These are phyloP conservation scores for Oligia strigilis DNA, from an alignment of 2,888 invertebrate species.

Conservation along the genomic window DNA sequence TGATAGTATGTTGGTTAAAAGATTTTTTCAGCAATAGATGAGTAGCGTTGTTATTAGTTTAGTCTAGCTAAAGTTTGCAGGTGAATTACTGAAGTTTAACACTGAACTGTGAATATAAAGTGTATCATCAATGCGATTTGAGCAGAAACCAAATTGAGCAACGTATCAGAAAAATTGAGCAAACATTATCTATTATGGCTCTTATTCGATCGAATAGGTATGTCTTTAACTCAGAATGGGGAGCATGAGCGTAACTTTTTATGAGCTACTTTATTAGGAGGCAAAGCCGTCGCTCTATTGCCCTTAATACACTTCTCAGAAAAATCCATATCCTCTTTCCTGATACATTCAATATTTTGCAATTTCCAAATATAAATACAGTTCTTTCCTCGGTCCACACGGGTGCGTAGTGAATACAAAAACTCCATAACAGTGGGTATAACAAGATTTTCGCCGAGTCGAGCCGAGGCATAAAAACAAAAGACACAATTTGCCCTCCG, in stretches of 20 bases:
- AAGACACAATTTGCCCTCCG: constrained; percentile 80
- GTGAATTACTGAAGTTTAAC: not conserved
- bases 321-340: constrained; percentile 21
- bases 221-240: constrained; percentile 44
- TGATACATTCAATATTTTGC: constrained; percentile 40
- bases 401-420: constrained; percentile 75
- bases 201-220: constrained; percentile 47
- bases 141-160: constrained; percentile 23
- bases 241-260: constrained; percentile 50
- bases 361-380: constrained; percentile 47
- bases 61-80: not conserved
- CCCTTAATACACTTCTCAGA: constrained; percentile 32
- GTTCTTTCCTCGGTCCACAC: constrained; percentile 30
- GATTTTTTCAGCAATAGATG: not conserved
- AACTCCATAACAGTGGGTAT: constrained; percentile 73
- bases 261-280: constrained; percentile 45
- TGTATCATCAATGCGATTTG: not conserved
- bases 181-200: constrained; percentile 37
- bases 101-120: not conserved
- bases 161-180: constrained; percentile 31
- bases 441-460: constrained; percentile 79
- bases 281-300: constrained; percentile 38
- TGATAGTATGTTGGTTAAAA: constrained; percentile 27
- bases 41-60: not conserved
- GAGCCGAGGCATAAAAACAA: constrained; percentile 79